Percentiles rank a stretch among this genome's conserved stretches.
phyloP scores from a whole-genome alignment of 2,797 vertebrate genomes.

The Pteropus rufus region DNA sequence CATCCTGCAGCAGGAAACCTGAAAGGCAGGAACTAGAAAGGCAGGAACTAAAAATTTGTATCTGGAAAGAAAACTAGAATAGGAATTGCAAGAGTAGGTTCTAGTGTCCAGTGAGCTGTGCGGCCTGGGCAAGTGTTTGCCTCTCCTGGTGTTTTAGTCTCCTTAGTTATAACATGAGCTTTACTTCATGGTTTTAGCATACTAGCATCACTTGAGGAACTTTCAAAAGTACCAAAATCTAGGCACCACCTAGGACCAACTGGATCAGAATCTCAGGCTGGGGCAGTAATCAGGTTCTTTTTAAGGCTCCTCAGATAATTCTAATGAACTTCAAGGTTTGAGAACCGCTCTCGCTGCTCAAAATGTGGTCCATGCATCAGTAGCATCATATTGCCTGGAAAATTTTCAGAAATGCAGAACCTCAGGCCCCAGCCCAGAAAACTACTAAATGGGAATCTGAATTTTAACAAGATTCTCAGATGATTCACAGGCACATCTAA shows the following conservation, averaged over 20 bases:
- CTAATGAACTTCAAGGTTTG: not conserved
- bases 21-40: not conserved
- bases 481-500: not conserved
- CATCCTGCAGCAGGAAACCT: not conserved
- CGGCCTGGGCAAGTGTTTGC: not conserved
- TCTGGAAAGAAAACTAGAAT: not conserved
- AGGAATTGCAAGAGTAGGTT: not conserved
- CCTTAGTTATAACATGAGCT: not conserved
- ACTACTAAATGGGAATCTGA: not conserved
- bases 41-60: not conserved
- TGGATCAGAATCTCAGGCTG: not conserved
- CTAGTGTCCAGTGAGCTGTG: accelerated
- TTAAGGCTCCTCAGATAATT: not conserved
- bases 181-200: not conserved
- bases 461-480: not conserved
- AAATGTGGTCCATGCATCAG: not conserved
- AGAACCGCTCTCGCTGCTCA: not conserved
- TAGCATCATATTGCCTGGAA: not conserved
- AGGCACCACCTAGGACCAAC: not conserved
- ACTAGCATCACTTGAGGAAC: not conserved
- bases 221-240: not conserved
- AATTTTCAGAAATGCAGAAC: not conserved
- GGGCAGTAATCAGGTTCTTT: not conserved
- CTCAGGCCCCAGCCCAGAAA: not conserved
- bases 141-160: not conserved